Base-by-base conservation (phyloP, 2,888 invertebrate species). In the Caenorhabditis sp. region DNA sequence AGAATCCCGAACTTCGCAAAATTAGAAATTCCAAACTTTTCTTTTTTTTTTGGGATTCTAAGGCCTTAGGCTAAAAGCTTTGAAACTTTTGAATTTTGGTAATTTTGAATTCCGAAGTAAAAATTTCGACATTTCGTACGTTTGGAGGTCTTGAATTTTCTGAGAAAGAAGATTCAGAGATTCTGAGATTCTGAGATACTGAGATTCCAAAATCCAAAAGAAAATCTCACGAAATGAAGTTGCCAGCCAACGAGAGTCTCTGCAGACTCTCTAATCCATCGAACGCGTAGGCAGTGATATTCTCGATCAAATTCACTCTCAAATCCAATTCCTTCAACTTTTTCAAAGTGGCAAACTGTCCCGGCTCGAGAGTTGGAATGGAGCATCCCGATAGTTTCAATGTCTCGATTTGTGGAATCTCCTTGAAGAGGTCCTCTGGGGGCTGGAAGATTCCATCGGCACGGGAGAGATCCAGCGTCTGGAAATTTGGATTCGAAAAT, bases 261-360 rank as follows among this genome's bases (percentile, higher is more conserved):
- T 95, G 95, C 10, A 97, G 95, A 91, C 96, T 95, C 61, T 95
- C 95, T 41, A 97, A 94, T 10, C 96, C 95, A 19, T 95, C 95
- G 92, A 97, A 96, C 0, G 96, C 96, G 85, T 95, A 95, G 49
- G 95, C 95, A 83, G 96, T 95, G 86, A 97, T 95, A 88, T 94
- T 88, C 68, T 91, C 95, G 87, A 96, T 94, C 0, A 96, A 95
- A 93, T 97, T 97, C 92, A 96, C 95, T 88, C 95, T 95, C 82
- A 97, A 93, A 63, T 96, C 94, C 86, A 97, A 95, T 87, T 88
- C 85, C 80, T 89, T 85, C n/a, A 97, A 95, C 92, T 95, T 95
- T 80, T 95, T 95, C 10, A 96, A 96, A 61, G 96, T 96, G 2
- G 95, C 51, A 91, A 97, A 97, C 26, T 96, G 95, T 92, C 95